Evolutionary conservation across 2,888 invertebrate genomes (phyloP), one percentile per base, ranked within the genome.

Genomic region (Drosophila mulleri): DNA sequence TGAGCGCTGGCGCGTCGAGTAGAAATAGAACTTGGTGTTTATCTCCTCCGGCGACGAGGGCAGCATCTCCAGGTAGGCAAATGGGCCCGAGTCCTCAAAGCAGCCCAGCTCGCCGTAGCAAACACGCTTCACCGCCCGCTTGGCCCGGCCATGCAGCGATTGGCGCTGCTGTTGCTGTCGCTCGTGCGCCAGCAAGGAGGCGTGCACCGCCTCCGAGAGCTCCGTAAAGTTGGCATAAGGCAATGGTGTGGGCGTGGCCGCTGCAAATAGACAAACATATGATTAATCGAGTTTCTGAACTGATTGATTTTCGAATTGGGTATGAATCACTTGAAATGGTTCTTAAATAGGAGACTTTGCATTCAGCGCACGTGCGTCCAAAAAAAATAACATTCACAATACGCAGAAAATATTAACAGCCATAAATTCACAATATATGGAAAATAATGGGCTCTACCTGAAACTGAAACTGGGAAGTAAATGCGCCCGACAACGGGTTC

Each of bases 41-140:
- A 98, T 96, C 90, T 97, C 97, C 91, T 97, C 96, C 0, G 98
- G 98, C 23, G 96, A 94, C 59, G 96, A 96, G 4, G 98, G 98
- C 67, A 98, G 93, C 94, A 97, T 97, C 93, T 98, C 98, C 92
- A 98, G 93, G 91, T 98, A 98, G 61, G 97, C 96, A 92, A 97
- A 98, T 0, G 98, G 97, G 0, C 98, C 98, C 5, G 97, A 95
- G 89, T 98, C 97, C 90, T 97, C 96, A 93, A 98, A 98, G 91
- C 98, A 98, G 11, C 98, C 98, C 60, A 98, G 94, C 73, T 97
- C 97, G 23, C 95, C 96, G 91, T 98, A 98, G 92, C 98, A 98
- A 2, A 97, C 96, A 72, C 95, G 95, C 74, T 96, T 96, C 71
- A 96, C 96, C 18, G 97, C 96, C 65, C 98, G 93, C 92, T 97